A percentile compares a stretch with the other conserved stretches of the same genome.
These are phyloP conservation scores for Tenualosa thibaudeaui DNA, from an alignment of 2,797 vertebrate species.

Conservation along the genomic window DNA sequence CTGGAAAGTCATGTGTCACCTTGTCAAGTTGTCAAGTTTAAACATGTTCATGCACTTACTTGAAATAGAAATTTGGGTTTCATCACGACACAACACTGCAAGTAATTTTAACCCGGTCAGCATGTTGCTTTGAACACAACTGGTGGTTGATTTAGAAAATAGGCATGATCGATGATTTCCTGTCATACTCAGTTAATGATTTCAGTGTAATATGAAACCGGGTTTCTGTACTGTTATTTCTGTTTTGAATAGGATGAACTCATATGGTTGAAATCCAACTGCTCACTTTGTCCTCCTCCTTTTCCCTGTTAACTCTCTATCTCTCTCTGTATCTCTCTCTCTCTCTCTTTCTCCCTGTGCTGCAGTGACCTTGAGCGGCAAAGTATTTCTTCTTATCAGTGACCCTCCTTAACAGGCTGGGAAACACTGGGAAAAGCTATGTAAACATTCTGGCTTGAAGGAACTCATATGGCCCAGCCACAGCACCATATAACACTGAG, in stretches of 20 bases:
- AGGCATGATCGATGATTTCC: not conserved
- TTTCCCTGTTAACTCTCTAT: not conserved
- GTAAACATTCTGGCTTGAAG: constrained; percentile 16
- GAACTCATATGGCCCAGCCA: not conserved
- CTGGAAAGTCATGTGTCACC: not conserved
- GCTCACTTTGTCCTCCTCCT: not conserved
- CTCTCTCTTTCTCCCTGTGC: not conserved
- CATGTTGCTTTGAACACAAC: not conserved
- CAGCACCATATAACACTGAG: not conserved
- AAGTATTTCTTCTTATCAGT: constrained; percentile 13
- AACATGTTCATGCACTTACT: not conserved
- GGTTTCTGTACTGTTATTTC: not conserved
- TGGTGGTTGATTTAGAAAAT: not conserved
- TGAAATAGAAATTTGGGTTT: not conserved
- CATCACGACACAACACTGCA: not conserved
- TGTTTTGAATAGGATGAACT: not conserved
- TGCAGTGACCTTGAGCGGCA: not conserved
- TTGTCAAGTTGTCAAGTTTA: not conserved
- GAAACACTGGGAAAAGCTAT: not conserved
- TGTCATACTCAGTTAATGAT: not conserved
- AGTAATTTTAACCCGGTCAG: not conserved
- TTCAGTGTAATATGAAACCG: not conserved
- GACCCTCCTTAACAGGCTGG: constrained; percentile 10
- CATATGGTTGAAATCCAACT: too few relatives aligned
- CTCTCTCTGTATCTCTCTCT: not conserved